Percentiles rank a stretch among this genome's conserved stretches.
phyloP scores from a whole-genome alignment of 2,113 vertebrate genomes.

The Nyctibius bracteatus region DNA sequence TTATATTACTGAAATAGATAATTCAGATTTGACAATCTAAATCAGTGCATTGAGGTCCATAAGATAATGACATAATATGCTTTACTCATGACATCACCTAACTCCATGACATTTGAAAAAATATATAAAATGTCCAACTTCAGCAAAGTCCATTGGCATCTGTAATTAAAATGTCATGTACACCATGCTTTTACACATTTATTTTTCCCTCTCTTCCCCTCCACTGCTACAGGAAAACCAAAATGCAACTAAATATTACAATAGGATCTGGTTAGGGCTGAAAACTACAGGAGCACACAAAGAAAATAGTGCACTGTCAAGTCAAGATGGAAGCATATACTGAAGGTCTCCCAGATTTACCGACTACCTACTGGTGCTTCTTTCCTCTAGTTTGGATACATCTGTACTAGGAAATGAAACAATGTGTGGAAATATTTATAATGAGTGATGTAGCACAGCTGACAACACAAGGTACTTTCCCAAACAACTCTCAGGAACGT shows the following conservation, averaged over 20 bases:
- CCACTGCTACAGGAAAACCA: background rate
- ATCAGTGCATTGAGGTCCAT: background rate
- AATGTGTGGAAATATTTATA: background rate
- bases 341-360: background rate
- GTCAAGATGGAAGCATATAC: background rate
- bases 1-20: background rate
- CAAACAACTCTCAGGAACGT: background rate
- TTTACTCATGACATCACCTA: background rate
- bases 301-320: background rate
- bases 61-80: background rate
- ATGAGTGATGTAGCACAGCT: background rate
- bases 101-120: background rate
- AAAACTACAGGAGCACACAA: background rate
- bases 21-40: background rate
- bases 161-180: background rate
- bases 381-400: background rate
- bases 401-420: background rate
- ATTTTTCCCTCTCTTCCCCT: background rate
- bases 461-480: fast-evolving
- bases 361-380: background rate
- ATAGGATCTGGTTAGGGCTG: background rate
- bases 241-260: background rate
- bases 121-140: background rate
- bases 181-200: fast-evolving
- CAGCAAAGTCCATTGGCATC: background rate